phyloP scores from a whole-genome alignment of 2,888 invertebrate species.

The Sipha maydis region DNA sequence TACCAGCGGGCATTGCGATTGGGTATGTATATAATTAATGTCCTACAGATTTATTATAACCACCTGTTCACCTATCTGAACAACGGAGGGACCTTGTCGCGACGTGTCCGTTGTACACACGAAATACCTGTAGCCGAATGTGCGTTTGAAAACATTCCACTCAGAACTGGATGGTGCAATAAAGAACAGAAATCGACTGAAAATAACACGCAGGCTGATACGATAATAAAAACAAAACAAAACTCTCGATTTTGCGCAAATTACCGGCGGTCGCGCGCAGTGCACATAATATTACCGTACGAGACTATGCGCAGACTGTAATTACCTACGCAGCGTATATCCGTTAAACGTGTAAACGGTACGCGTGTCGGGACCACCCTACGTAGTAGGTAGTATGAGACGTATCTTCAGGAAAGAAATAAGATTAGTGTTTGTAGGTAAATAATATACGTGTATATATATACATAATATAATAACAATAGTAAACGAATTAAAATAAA shows the following conservation, averaged over 20 bases:
- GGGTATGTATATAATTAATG: constrained; percentile 5
- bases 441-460: not conserved
- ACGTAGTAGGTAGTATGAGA: not conserved
- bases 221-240: not conserved
- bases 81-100: not conserved
- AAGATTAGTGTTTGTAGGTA: not conserved
- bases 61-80: not conserved
- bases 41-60: constrained; percentile 53
- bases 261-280: not conserved
- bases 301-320: not conserved
- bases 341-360: constrained; percentile 4
- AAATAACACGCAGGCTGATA: not conserved
- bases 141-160: not conserved
- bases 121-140: constrained; percentile 8
- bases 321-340: not conserved
- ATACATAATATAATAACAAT: not conserved
- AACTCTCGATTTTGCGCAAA: constrained; percentile 15
- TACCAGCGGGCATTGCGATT: constrained; percentile 18
- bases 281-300: not conserved
- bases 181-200: constrained; percentile 29
- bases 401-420: not conserved
- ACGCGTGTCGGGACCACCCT: constrained; percentile 43
- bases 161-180: constrained; percentile 16
- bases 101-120: not conserved
- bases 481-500: constrained; percentile 50